Base-by-base conservation (phyloP, 2,113 vertebrate genomes). In the Hylia prasina region DNA sequence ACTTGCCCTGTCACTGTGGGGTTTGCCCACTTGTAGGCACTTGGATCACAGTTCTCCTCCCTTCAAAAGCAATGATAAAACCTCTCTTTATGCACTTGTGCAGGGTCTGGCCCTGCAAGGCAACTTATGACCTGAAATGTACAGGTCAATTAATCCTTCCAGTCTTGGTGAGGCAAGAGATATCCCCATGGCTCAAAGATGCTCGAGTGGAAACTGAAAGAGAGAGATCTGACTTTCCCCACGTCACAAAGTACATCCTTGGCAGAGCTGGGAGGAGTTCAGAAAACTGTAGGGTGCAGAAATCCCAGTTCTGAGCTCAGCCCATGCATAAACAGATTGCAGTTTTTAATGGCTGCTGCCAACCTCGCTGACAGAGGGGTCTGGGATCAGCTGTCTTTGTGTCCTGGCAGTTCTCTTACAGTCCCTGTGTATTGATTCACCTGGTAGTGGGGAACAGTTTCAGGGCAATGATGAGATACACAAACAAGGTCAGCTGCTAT, bases 361-460 rank as follows among this genome's bases (percentile, higher is more conserved):
- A 54, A 0, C 25, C 68, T 25, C 2, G 2, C 23, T n/a, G 40
- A 33, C 1, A 88, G n/a, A 83, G 18, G 15, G n/a, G 25, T 64
- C 45, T 65, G 71, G 24, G 35, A 9, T 27, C 39, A 17, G 42
- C 51, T 70, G 53, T 20, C 37, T 70, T 27, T 30, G 77, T 42
- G 73, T 76, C 58, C 72, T 50, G 57, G 47, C 22, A 61, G 66
- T 4, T 72, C 33, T 89, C 63, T 54, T 8, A 15, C 2, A 58
- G 39, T 22, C 31, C 25, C 37, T 4, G 7, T 7, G 37, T 24
- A 96, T 28, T 25, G 27, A 50, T 96, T 98, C 40, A 93, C 90
- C 58, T 94, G 91, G 42, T 47, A 93, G 70, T 77, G 96, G 19
- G 69, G 69, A 97, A 92, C 21, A 97, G 84, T 47, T 96, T 97